Base-by-base conservation (phyloP, 2,888 invertebrate genomes). In the Stegana nigrithorax region DNA sequence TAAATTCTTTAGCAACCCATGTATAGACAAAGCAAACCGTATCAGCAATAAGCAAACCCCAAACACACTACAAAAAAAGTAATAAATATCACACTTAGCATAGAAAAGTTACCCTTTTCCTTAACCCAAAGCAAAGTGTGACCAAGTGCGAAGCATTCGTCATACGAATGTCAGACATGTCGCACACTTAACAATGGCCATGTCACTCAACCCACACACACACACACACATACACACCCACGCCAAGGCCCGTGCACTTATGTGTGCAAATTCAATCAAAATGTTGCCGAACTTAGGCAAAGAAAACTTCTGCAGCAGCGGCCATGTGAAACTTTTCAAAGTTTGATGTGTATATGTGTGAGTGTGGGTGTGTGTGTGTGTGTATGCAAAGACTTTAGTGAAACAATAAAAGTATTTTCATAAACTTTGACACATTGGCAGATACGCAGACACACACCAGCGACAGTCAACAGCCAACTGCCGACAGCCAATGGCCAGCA, bases 141-240 rank as follows among this genome's bases (percentile, higher is more conserved):
- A n/a, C n/a, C n/a, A n/a, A n/a, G n/a, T n/a, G n/a, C n/a, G n/a
- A n/a, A n/a, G n/a, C n/a, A n/a, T n/a, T 50, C 62, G 62, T 60
- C 77, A 68, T 68, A 56, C 68, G 65, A 71, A 69, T 75, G 75
- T 75, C 75, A 75, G 58, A 73, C 71, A 67, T 75, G 79, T 79
- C 78, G 71, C 60, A 44, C 58, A 47, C 8, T 56, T 53, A 67
- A 77, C 79, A 79, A 75, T 75, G 71, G 51, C 62, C n/a, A n/a
- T n/a, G 68, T 67, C 77, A 78, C n/a, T n/a, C n/a, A n/a, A n/a
- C n/a, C n/a, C n/a, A n/a, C n/a, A 10, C 47, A 10, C 47, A 2
- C 14, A 10, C 42, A 42, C 42, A 42, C 14, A 3, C 2, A 10
- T 17, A 12, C 42, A 7, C 14, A n/a, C 42, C 6, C 42, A 42